These are phyloP conservation scores for Carcharodon carcharias DNA, from an alignment of 2,797 vertebrate genomes.

Conservation along the genomic window DNA sequence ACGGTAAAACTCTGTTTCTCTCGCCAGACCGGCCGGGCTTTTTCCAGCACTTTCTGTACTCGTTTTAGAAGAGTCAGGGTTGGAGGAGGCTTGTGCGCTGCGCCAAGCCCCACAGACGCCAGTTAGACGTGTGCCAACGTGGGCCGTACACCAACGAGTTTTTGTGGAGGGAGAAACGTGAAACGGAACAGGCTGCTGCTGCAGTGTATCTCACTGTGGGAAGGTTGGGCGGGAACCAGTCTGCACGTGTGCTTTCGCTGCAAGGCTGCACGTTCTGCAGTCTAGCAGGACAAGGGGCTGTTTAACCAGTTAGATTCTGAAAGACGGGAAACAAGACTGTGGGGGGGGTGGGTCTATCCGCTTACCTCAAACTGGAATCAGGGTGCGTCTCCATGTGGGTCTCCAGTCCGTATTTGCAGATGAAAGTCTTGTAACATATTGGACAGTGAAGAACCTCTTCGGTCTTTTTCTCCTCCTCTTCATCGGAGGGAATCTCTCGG, in stretches of 20 bases:
- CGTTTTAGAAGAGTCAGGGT: no score
- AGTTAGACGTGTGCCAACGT: no score
- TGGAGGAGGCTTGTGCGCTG: neutral
- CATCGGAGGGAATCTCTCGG: slow-evolving; percentile 62
- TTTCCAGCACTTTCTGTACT: no score
- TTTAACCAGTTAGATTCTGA: neutral
- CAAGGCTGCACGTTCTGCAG: neutral
- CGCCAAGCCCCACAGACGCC: neutral
- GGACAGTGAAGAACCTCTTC: slow-evolving; percentile 77
- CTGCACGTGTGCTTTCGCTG: neutral
- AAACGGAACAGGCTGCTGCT: neutral
- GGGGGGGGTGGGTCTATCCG: no score
- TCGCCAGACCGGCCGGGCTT: no score
- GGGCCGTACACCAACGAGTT: no score
- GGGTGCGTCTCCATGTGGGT: slow-evolving; percentile 88
- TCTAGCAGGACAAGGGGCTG: neutral
- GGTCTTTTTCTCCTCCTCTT: slow-evolving; percentile 52
- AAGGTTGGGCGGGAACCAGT: neutral
- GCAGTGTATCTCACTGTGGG: neutral
- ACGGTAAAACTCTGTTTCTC: no score
- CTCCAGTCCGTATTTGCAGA: slow-evolving; percentile 80
- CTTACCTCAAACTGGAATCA: slow-evolving; percentile 80
- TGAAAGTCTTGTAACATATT: slow-evolving; percentile 84
- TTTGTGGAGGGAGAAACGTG: neutral
- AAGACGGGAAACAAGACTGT: neutral